phyloP scores from a whole-genome alignment of 1,140 invertebrate genomes.

The Drosophila navojoa region DNA sequence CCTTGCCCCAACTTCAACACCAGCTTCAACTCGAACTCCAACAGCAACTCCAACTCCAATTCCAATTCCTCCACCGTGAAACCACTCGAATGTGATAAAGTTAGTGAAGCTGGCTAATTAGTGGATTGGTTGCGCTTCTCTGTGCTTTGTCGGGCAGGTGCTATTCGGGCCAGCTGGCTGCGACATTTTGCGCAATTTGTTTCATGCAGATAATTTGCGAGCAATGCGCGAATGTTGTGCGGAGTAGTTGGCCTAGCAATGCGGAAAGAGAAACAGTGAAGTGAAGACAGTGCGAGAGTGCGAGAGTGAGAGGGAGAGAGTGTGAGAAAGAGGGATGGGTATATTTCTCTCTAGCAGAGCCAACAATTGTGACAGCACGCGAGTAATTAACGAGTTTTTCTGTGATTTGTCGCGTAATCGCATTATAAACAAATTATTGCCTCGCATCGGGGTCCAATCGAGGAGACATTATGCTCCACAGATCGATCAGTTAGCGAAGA shows the following conservation, averaged over 20 bases:
- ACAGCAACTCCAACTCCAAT: no score
- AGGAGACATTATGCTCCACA: conserved; percentile 24
- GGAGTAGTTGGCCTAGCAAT: conserved; percentile 16
- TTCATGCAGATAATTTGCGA: conserved; percentile 41
- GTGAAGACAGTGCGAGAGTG: no score
- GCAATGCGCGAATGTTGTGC: conserved; percentile 18
- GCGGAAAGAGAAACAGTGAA: conserved; percentile 32
- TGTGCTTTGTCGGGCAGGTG: conserved; percentile 10
- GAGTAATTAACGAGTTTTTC: conserved; percentile 72
- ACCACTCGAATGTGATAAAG: conserved; percentile 59
- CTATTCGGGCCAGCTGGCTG: background rate
- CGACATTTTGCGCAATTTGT: conserved; percentile 45
- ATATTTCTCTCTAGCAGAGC: conserved; percentile 13
- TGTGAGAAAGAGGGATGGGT: background rate
- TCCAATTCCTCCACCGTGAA: background rate
- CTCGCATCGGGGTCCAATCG: conserved; percentile 7
- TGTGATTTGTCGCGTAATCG: conserved; percentile 53
- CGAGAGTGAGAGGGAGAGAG: background rate
- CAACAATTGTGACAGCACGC: conserved; percentile 77
- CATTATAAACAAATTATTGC: conserved; percentile 81
- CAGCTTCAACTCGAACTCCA: no score
- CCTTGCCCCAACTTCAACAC: background rate
- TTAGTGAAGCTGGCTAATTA: conserved; percentile 60
- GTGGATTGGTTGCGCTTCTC: conserved; percentile 65
- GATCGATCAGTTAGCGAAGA: conserved; percentile 54